Conservation (phyloP, 2,888 invertebrate genomes). For the Yponomeuta evonymella region DNA sequence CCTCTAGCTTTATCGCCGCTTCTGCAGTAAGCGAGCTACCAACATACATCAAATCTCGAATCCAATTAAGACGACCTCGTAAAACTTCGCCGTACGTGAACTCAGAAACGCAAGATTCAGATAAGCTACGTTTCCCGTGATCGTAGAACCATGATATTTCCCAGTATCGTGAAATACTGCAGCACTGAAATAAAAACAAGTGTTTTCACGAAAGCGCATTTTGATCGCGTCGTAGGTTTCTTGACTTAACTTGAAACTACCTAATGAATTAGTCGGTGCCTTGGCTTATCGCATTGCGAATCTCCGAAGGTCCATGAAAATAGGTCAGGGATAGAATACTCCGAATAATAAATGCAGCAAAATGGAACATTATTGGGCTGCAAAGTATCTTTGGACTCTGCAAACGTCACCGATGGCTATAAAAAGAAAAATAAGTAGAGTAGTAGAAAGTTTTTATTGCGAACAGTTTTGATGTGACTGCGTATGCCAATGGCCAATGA, state of each 20-base stretch:
- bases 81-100: background rate
- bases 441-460: background rate
- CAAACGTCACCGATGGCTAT: background rate
- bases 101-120: slow-evolving; percentile 1
- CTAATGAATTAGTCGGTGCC: slow-evolving; percentile 40
- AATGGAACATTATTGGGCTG: slow-evolving; percentile 29
- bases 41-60: background rate
- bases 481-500: background rate
- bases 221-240: slow-evolving; percentile 22
- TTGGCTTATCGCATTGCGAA: slow-evolving; percentile 43
- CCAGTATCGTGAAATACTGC: too few species aligned
- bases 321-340: slow-evolving; percentile 52
- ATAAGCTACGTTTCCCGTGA: background rate
- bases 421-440: background rate
- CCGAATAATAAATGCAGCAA: slow-evolving; percentile 20
- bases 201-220: slow-evolving; percentile 11
- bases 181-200: slow-evolving; percentile 1
- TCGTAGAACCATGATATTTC: background rate
- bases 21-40: background rate
- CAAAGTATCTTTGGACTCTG: slow-evolving; percentile 12
- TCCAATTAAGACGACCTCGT: slow-evolving; percentile 4
- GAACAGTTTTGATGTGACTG: background rate
- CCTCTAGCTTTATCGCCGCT: background rate
- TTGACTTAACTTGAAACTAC: slow-evolving; percentile 21
- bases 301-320: slow-evolving; percentile 46